phyloP scores from a whole-genome alignment of 2,113 vertebrate genomes.

The Sinocyclocheilus anshuiensis region DNA sequence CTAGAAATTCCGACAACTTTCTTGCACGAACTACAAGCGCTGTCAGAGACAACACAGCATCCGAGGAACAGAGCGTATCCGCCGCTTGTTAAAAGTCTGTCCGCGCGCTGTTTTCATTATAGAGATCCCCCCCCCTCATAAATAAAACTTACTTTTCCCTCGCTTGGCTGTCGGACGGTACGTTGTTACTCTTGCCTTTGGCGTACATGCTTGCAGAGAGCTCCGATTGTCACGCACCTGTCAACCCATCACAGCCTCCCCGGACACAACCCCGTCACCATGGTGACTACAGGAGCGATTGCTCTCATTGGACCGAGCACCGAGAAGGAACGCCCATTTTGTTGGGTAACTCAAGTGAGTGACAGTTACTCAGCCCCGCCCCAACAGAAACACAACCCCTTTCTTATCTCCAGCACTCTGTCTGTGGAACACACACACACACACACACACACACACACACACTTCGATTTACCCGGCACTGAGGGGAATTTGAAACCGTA shows the following conservation, averaged over 20 bases:
- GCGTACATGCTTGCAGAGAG: constrained; percentile 98
- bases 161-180: constrained; percentile 96
- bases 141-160: constrained; percentile 94
- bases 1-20: constrained; percentile 53
- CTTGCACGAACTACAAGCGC: constrained; percentile 30
- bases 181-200: constrained; percentile 96
- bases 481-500: constrained; percentile 85
- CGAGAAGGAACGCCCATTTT: constrained; percentile 73
- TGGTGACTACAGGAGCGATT: constrained; percentile 86
- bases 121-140: constrained; percentile 66
- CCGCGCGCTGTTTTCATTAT: constrained; percentile 49
- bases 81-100: constrained; percentile 40
- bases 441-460: constrained; percentile 30
- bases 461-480: constrained; percentile 64
- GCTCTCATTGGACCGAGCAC: constrained; percentile 81
- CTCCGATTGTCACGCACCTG: constrained; percentile 96
- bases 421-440: constrained; percentile 69
- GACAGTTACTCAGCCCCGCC: constrained; percentile 70
- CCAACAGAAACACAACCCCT: constrained; percentile 63
- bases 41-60: constrained; percentile 35
- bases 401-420: constrained; percentile 74
- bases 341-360: constrained; percentile 78
- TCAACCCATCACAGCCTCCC: constrained; percentile 96
- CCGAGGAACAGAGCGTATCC: constrained; percentile 18
- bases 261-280: constrained; percentile 94